phyloP scores from a whole-genome alignment of 1,140 invertebrate genomes.

The Cyclargus thomasi region DNA sequence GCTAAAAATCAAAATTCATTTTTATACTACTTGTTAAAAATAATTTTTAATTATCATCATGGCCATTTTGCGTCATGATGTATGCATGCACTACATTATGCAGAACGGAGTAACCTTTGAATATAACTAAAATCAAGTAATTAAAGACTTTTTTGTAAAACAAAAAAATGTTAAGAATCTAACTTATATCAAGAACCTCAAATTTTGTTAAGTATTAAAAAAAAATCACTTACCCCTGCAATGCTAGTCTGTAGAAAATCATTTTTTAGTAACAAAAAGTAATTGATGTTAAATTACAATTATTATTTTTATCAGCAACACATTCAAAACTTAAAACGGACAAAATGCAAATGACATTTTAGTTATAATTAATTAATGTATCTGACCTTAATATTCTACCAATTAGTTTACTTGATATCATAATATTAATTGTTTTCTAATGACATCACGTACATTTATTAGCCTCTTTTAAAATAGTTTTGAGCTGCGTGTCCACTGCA shows the following conservation, averaged over 20 bases:
- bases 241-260: constrained; percentile 17
- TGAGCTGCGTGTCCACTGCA: too few species aligned
- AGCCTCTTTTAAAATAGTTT: too few species aligned
- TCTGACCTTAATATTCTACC: background rate
- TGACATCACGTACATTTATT: background rate
- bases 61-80: too few species aligned
- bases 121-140: too few species aligned
- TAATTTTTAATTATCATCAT: too few species aligned
- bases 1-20: too few species aligned
- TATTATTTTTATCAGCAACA: background rate
- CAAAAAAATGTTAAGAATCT: too few species aligned
- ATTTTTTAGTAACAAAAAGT: background rate
- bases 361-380: background rate
- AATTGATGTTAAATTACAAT: background rate
- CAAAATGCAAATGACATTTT: background rate
- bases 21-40: too few species aligned
- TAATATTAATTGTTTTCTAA: background rate
- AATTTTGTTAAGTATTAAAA: background rate
- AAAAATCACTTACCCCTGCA: constrained; percentile 12
- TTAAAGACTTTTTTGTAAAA: too few species aligned
- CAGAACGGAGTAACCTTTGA: too few species aligned
- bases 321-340: background rate
- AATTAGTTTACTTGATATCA: background rate
- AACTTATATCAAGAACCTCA: background rate
- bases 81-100: too few species aligned